phyloP scores from a whole-genome alignment of 2,888 invertebrate species.

The Lamellibrachia satsuma region DNA sequence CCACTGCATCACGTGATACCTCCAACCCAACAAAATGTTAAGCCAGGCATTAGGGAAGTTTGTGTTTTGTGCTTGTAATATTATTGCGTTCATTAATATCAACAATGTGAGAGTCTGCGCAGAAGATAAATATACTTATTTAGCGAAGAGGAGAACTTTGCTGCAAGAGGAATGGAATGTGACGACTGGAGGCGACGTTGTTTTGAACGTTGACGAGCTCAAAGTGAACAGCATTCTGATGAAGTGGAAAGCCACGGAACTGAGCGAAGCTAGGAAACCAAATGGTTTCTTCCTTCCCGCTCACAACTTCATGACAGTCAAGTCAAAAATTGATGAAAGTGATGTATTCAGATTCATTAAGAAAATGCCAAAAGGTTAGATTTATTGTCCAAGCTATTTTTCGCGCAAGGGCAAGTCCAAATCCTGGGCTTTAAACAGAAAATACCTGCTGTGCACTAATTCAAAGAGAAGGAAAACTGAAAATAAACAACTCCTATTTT shows the following conservation, averaged over 20 bases:
- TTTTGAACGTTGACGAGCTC: constrained; percentile 43
- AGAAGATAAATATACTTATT: constrained; percentile 27
- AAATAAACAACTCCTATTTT: too few relatives aligned
- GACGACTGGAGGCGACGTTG: constrained; percentile 44
- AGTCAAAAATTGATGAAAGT: constrained; percentile 45
- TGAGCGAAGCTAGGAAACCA: not conserved
- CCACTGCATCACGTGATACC: too few relatives aligned
- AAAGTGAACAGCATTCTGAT: constrained; percentile 44
- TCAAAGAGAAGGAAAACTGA: too few relatives aligned
- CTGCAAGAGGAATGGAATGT: constrained; percentile 40
- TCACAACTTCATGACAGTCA: constrained; percentile 41
- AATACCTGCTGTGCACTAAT: too few relatives aligned
- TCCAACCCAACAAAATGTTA: not conserved
- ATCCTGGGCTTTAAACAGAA: too few relatives aligned
- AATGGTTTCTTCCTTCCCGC: constrained; percentile 36
- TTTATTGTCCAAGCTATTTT: not conserved
- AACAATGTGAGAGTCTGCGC: not conserved
- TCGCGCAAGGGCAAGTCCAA: not conserved
- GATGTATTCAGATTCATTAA: constrained; percentile 47
- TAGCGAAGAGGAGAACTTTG: constrained; percentile 33
- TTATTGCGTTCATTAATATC: not conserved
- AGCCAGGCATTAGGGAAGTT: not conserved
- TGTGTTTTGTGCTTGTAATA: not conserved
- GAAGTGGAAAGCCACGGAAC: constrained; percentile 41
- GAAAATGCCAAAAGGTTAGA: constrained; percentile 53